phyloP scores from a whole-genome alignment of 2,888 invertebrate species.

The Nomada fucata region DNA sequence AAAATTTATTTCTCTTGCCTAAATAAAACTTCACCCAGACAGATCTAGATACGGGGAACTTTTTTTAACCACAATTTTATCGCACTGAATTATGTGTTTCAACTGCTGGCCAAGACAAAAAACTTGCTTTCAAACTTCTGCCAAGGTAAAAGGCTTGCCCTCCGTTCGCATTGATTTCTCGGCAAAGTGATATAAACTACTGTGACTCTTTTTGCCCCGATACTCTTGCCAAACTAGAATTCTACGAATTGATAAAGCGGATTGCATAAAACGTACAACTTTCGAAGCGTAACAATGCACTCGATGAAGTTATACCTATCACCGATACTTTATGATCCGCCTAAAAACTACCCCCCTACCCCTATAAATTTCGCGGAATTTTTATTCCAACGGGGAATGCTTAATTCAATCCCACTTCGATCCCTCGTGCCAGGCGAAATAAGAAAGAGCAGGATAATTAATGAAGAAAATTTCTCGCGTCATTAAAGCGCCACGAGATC shows the following conservation, averaged over 20 bases:
- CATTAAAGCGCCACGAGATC: constrained; percentile 21
- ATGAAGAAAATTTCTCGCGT: neutral
- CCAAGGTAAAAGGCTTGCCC: neutral
- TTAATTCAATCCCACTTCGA: no score
- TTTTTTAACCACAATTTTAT: neutral
- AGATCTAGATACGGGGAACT: neutral
- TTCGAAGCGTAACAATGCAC: neutral
- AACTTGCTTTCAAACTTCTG: neutral
- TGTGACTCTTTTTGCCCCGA: neutral
- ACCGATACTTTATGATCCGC: no score
- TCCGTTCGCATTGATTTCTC: neutral
- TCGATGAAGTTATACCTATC: neutral
- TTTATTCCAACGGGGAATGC: no score
- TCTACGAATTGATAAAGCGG: neutral
- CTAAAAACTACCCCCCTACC: no score
- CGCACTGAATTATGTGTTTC: neutral
- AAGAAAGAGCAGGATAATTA: neutral
- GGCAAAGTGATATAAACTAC: neutral
- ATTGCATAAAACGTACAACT: neutral
- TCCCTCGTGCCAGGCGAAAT: neutral
- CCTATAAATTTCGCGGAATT: no score
- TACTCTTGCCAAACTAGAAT: neutral
- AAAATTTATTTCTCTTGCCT: neutral
- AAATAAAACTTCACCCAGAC: neutral
- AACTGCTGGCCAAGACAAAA: neutral